Evolutionary conservation across 2,888 invertebrate genomes (phyloP).

Genomic region (Osmoderma eremita): DNA sequence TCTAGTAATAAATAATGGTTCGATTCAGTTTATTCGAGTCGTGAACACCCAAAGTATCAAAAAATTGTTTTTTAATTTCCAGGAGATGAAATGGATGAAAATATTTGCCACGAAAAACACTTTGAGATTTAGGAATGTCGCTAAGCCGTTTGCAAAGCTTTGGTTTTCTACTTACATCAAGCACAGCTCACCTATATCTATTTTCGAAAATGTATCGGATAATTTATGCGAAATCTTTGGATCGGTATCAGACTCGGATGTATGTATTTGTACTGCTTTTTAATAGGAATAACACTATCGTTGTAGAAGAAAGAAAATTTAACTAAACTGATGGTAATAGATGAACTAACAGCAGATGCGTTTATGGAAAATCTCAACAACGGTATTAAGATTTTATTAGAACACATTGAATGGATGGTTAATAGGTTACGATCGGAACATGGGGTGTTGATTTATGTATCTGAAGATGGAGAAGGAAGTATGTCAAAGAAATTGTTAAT

Average conservation of each 20-base stretch:
- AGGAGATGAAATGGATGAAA: conserved; percentile 63
- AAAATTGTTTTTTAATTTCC: conserved; percentile 44
- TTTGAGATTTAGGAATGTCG: conserved; percentile 53
- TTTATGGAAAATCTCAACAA: conserved; percentile 60
- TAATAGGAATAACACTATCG: neutral
- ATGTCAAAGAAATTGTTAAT: conserved; percentile 45
- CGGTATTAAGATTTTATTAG: conserved; percentile 60
- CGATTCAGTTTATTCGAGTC: neutral
- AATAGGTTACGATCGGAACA: conserved; percentile 61
- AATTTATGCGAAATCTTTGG: conserved; percentile 63
- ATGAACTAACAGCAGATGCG: conserved; percentile 58
- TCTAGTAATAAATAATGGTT: neutral
- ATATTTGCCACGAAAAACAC: conserved; percentile 57
- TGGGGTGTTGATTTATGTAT: conserved; percentile 55
- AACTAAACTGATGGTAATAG: conserved; percentile 60
- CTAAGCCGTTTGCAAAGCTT: conserved; percentile 58
- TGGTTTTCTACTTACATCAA: conserved; percentile 58
- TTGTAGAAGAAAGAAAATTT: conserved; percentile 54
- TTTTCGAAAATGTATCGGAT: conserved; percentile 63
- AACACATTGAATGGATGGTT: conserved; percentile 63
- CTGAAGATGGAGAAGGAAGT: conserved; percentile 56
- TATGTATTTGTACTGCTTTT: conserved; percentile 47
- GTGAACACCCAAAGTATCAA: neutral
- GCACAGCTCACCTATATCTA: conserved; percentile 58
- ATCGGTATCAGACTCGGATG: conserved; percentile 60